These are phyloP conservation scores for Drosophila jambulina DNA, from an alignment of 1,140 invertebrate species.

Conservation along the genomic window DNA sequence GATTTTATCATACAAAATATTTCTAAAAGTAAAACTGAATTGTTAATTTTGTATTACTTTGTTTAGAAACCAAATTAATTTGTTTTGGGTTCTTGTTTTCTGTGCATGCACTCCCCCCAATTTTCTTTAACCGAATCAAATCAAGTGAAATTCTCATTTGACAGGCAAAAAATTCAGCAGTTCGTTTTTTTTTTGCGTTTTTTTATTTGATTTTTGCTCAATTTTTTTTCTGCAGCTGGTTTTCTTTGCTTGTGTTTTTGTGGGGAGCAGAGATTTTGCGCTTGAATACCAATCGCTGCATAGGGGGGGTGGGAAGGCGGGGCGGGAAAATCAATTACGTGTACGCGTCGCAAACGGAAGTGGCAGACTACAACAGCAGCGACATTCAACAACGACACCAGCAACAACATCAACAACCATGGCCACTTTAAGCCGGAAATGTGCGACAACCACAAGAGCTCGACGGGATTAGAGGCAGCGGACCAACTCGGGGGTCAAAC, in stretches of 20 bases:
- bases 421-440: slow-evolving; percentile 67
- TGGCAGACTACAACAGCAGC: slow-evolving; percentile 47
- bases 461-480: slow-evolving; percentile 48
- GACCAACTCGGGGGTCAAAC: slow-evolving; percentile 44
- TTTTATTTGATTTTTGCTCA: slow-evolving; percentile 12
- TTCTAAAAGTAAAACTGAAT: no score
- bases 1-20: not conserved
- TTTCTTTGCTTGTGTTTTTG: slow-evolving; percentile 28
- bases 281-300: slow-evolving; percentile 39
- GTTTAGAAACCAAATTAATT: not conserved
- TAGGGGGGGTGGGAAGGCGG: slow-evolving; percentile 2
- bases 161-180: slow-evolving; percentile 41
- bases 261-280: slow-evolving; percentile 39
- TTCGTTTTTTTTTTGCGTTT: slow-evolving; percentile 2
- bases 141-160: slow-evolving; percentile 61
- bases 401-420: slow-evolving; percentile 11
- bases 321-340: slow-evolving; percentile 62
- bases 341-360: slow-evolving; percentile 62
- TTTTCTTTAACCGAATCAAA: slow-evolving; percentile 43
- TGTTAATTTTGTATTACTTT: not conserved
- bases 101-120: slow-evolving; percentile 1
- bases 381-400: slow-evolving; percentile 26
- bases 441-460: slow-evolving; percentile 64
- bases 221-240: slow-evolving; percentile 3
- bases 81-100: not conserved